Base-by-base conservation (phyloP, 2,888 invertebrate genomes). In the Lasiommata megera region DNA sequence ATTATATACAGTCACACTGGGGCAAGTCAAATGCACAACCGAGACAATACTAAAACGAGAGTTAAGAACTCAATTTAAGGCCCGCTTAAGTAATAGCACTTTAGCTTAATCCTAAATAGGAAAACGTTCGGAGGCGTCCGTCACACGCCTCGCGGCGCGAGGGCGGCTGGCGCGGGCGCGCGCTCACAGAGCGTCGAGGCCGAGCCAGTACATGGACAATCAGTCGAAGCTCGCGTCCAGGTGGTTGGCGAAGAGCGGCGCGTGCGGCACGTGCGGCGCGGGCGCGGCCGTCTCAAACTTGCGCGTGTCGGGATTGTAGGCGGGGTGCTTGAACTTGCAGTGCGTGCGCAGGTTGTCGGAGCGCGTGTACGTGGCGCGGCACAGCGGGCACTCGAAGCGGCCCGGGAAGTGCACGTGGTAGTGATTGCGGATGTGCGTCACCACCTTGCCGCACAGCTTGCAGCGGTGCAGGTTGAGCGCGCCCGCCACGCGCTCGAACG, bases 371-470 rank as follows among this genome's bases (percentile, higher is more conserved):
- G 96, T 96, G 85, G 96, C 96, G 88, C 95, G 95, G 92, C 96
- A 96, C 85, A 96, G 93, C 83, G 96, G 96, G 89, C 96, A 96
- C 93, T 96, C 96, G 93, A 96, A 96, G 84, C 96, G 94, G 80
- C 96, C 96, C 83, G 96, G 96, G 93, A 96, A 96, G 93, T 96
- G 96, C 92, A 96, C 96, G 93, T 96, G 96, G 93, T 96, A 96
- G 93, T 96, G 96, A 93, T 96, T 96, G 87, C 96, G 94, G 93
- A 96, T 96, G 94, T 96, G 96, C 91, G 96, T 96, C 92, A 96
- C 96, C 93, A 96, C 96, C 94, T 96, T 96, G 92, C 96, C 96
- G 93, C 96, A 96, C 92, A 96, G 94, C 94, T 96, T 96, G 94
- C 96, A 96, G 89, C 96, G 95, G 93, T 96, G 96, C 93, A 96